Evolutionary conservation across 2,797 vertebrate species (phyloP), one percentile per base, ranked within the genome.

Genomic region (Rhadinocentrus ornatus): DNA sequence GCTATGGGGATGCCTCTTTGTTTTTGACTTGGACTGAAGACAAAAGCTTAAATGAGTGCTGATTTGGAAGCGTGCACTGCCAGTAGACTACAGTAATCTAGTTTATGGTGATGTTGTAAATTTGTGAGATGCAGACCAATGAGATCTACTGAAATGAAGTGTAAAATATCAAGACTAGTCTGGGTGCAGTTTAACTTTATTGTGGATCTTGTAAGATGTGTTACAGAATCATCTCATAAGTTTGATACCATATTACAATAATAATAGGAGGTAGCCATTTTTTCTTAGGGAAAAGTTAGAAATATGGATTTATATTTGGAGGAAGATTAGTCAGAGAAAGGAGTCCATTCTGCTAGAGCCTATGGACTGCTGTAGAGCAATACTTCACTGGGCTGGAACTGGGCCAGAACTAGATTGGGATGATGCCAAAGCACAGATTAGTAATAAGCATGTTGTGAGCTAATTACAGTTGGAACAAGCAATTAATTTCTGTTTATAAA

Each of bases 401-500:
- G 5, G 75, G 92, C 92, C 93, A 94, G 91, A 85, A 81, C 88
- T 68, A 62, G 66, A 58, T 86, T 94, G 93, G 93, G 90, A 5
- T 67, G 2, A 2, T 64, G 90, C 93, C 93, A 95, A 91, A 73
- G 77, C 83, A 89, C 92, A 93, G 94, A 94, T 94, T 94, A 94
- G 94, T 90, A 92, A 92, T 94, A 93, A 91, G 86, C 91, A 87
- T 89, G 86, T 90, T 81, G 85, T 80, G 91, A 93, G 91, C 89
- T 94, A 95, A 95, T 95, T 94, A 94, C 86, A 88, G 85, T 74
- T 35, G 59, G 83, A 92, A 91, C 92, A 93, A 88, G 92, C 91
- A 91, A 93, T 94, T 93, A 87, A 93, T 94, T 93, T 93, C 76
- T 89, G 89, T 93, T 93, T 93, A 93, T 93, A 93, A 94, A 93